A percentile compares a stretch with the other conserved stretches of the same genome.
phyloP scores from a whole-genome alignment of 2,888 invertebrate species.

The Sinohyriopsis cumingii region DNA sequence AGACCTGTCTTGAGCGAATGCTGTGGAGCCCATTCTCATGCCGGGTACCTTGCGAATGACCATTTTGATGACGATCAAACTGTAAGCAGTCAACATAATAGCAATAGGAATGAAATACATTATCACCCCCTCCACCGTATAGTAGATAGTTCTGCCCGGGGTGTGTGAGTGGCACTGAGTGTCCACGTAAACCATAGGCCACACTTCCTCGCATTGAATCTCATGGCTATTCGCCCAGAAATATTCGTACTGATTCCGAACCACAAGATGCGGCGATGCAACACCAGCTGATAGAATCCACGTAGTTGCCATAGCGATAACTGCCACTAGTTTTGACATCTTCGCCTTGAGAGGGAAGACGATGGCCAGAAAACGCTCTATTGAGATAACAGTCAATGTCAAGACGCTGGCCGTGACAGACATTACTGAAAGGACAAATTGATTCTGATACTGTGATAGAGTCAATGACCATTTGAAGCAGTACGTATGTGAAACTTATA shows the following conservation, averaged over 20 bases:
- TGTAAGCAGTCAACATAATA: constrained; percentile 59
- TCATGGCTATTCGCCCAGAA: constrained; percentile 54
- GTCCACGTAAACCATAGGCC: constrained; percentile 51
- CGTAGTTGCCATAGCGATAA: constrained; percentile 38
- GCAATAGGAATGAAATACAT: constrained; percentile 62
- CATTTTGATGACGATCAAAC: constrained; percentile 50
- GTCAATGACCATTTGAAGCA: too few species aligned
- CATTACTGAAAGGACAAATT: constrained; percentile 43
- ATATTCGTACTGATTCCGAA: constrained; percentile 33
- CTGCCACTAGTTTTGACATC: constrained; percentile 33
- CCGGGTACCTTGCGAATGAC: constrained; percentile 48
- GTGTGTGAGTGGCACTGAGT: constrained; percentile 25
- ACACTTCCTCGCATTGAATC: constrained; percentile 58
- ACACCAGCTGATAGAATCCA: constrained; percentile 50
- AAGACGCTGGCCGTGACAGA: constrained; percentile 60
- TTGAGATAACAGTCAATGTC: constrained; percentile 61
- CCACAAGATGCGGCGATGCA: constrained; percentile 56
- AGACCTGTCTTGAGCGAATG: constrained; percentile 43
- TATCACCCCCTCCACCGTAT: constrained; percentile 51
- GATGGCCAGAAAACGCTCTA: constrained; percentile 64
- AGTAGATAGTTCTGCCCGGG: constrained; percentile 47
- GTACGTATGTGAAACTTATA: too few species aligned
- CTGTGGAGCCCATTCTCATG: constrained; percentile 19
- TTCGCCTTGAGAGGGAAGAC: constrained; percentile 57
- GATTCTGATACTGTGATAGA: not conserved